Conservation (phyloP, 2,797 vertebrate species). For the Valencia hispanica region DNA sequence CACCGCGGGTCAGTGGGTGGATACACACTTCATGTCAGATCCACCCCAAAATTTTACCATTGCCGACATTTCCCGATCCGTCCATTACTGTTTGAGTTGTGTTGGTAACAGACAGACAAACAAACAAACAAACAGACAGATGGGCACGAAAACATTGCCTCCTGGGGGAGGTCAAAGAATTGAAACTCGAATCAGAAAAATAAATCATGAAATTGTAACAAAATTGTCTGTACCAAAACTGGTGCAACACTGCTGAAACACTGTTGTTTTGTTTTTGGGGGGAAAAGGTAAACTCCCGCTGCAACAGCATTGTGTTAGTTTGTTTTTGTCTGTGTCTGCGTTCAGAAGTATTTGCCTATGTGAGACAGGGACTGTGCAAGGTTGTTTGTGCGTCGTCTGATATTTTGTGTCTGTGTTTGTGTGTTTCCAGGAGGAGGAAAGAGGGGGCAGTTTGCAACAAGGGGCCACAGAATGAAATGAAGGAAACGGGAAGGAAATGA, state of each 20-base stretch:
- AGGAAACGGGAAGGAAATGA: conserved; percentile 84
- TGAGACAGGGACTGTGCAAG: conserved; percentile 22
- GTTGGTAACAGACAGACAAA: too few species aligned
- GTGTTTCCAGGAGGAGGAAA: conserved; percentile 70
- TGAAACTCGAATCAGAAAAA: neutral
- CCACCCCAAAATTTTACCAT: too few species aligned
- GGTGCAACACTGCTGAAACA: neutral
- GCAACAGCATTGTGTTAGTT: conserved; percentile 30
- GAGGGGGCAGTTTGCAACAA: conserved; percentile 66
- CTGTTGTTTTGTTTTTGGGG: conserved; percentile 3
- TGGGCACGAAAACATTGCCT: too few species aligned
- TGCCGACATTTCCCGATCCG: too few species aligned
- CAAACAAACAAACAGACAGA: too few species aligned
- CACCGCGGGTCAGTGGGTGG: too few species aligned
- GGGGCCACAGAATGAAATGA: conserved; percentile 75
- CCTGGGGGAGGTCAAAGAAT: too few species aligned
- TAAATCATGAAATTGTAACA: neutral
- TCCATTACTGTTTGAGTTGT: too few species aligned
- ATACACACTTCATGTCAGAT: too few species aligned
- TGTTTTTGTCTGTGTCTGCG: conserved; percentile 16
- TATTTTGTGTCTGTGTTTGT: conserved; percentile 21
- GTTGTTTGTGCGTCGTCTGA: conserved; percentile 33
- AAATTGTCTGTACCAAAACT: neutral
- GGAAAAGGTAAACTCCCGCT: conserved; percentile 7
- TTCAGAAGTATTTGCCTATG: conserved; percentile 34